Conservation (phyloP, 2,888 invertebrate species). For the Notodonta ziczac region DNA sequence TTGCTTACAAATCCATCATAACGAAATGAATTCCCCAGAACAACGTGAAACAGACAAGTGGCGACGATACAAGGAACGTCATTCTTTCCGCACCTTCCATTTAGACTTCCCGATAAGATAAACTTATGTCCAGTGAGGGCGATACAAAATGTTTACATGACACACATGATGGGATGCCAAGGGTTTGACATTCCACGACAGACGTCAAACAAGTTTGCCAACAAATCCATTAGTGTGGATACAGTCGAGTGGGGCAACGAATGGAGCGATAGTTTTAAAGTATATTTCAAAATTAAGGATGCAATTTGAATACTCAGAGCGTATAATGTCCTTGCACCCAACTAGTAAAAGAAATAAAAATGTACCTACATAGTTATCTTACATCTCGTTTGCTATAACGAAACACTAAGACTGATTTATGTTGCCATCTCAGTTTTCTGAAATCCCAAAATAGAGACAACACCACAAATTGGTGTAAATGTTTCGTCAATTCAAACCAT, state of each 20-base stretch:
- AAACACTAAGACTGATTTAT: too few species aligned
- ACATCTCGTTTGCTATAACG: too few species aligned
- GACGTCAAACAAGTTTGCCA: constrained; percentile 34
- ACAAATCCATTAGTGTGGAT: constrained; percentile 27
- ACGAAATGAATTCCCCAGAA: neutral
- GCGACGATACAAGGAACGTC: neutral
- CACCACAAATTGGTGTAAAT: too few species aligned
- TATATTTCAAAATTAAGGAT: neutral
- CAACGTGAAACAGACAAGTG: neutral
- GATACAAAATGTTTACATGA: constrained; percentile 24
- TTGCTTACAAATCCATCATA: neutral
- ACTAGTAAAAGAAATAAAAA: too few species aligned
- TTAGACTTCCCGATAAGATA: constrained; percentile 10
- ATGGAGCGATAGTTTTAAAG: constrained; percentile 4
- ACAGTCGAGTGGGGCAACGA: constrained; percentile 11
- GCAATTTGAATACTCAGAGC: too few species aligned
- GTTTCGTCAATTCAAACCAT: too few species aligned
- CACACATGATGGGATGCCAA: constrained; percentile 18
- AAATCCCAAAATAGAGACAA: too few species aligned
- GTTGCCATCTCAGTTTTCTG: too few species aligned
- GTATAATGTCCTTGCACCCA: too few species aligned
- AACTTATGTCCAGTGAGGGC: constrained; percentile 11
- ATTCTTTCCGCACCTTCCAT: constrained; percentile 2
- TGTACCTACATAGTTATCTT: too few species aligned
- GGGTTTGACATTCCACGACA: constrained; percentile 31